A percentile compares a stretch with the other conserved stretches of the same genome.
Conservation (phyloP, 2,888 invertebrate species). For the Cheilosia urbana region DNA sequence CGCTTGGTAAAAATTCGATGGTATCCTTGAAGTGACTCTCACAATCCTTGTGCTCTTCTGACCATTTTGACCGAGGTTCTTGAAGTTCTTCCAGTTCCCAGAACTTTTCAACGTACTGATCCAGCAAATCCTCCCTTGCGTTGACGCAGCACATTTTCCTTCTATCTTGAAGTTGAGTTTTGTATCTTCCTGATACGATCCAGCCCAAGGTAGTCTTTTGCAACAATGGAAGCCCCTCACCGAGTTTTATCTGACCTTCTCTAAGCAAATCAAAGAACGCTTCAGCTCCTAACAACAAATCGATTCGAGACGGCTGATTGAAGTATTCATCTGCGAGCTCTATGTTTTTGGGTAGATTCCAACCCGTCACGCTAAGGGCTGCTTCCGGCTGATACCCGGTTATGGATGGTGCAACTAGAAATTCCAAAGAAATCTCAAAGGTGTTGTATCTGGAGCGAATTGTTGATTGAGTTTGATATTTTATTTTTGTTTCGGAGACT, state of each 20-base stretch:
- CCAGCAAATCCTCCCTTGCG: not conserved
- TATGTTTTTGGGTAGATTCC: conserved; percentile 64
- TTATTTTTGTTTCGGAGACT: conserved; percentile 40
- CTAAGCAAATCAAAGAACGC: conserved; percentile 26
- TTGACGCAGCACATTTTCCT: too few relatives aligned
- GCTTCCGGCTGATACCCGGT: conserved; percentile 73
- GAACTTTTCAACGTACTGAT: not conserved
- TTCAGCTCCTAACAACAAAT: conserved; percentile 67
- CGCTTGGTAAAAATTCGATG: not conserved
- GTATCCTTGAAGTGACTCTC: conserved; percentile 29
- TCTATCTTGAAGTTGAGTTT: too few relatives aligned
- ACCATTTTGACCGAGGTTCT: not conserved
- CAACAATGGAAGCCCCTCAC: too few relatives aligned
- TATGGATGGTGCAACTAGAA: conserved; percentile 19
- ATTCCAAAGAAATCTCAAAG: not conserved
- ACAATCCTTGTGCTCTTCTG: conserved; percentile 31
- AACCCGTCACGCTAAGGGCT: conserved; percentile 54
- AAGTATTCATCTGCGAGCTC: conserved; percentile 58
- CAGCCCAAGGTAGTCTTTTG: too few relatives aligned
- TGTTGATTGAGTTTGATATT: conserved; percentile 36
- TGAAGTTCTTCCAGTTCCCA: conserved; percentile 41
- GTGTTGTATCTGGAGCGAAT: conserved; percentile 23
- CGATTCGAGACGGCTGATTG: not conserved
- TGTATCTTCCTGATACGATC: too few relatives aligned
- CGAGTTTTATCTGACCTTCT: not conserved